A percentile compares a stretch with the other conserved stretches of the same genome.
Conservation (phyloP, 1,140 invertebrate genomes). For the Piezodorus guildinii region DNA sequence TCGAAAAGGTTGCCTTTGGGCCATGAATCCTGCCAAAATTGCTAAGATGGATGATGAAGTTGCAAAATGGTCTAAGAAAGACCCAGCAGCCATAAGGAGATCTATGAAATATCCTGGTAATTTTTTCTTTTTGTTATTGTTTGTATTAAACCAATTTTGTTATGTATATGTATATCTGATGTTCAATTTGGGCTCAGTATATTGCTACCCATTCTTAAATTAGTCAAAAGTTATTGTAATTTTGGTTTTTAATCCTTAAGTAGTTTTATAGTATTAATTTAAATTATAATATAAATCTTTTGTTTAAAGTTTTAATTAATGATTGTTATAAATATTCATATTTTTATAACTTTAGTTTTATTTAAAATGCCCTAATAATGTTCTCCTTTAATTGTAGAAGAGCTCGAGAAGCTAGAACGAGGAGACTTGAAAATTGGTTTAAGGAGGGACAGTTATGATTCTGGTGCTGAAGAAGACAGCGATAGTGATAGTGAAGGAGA, state of each 20-base stretch:
- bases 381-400: background rate
- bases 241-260: too few species aligned
- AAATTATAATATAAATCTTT: too few species aligned
- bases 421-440: slow-evolving; percentile 37
- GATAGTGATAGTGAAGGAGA: slow-evolving; percentile 24
- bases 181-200: too few species aligned
- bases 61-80: slow-evolving; percentile 89
- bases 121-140: background rate
- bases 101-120: slow-evolving; percentile 74
- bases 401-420: slow-evolving; percentile 36
- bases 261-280: too few species aligned
- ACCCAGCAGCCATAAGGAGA: slow-evolving; percentile 69
- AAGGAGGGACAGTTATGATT: slow-evolving; percentile 32
- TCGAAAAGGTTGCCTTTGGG: slow-evolving; percentile 86
- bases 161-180: too few species aligned
- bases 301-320: too few species aligned
- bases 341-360: too few species aligned
- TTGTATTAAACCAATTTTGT: too few species aligned
- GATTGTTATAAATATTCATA: too few species aligned
- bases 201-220: too few species aligned
- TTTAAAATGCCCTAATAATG: too few species aligned
- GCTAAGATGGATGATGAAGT: slow-evolving; percentile 96
- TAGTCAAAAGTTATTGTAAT: too few species aligned
- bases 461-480: slow-evolving; percentile 20
- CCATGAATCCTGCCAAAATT: slow-evolving; percentile 87